These are phyloP conservation scores for Halocynthia aurantium DNA, from an alignment of 23 tunicate species.

Conservation along the genomic window DNA sequence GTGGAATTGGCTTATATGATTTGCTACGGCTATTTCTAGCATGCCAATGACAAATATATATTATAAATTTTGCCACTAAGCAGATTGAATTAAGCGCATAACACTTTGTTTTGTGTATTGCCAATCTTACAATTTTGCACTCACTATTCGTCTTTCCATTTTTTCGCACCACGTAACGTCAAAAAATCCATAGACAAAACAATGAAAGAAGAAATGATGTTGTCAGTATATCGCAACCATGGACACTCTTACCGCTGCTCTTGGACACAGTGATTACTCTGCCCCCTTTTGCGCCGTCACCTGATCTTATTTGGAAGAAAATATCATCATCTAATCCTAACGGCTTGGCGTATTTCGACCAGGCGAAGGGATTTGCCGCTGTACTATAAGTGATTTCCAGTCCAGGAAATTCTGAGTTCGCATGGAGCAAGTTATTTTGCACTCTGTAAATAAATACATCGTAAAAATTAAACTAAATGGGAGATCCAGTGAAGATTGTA, in stretches of 20 bases:
- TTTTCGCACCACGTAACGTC: constrained; percentile 2
- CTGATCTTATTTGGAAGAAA: constrained; percentile 4
- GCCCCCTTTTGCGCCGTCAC: not conserved
- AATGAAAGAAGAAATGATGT: not conserved
- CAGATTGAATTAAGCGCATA: no score
- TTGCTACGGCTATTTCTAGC: no score
- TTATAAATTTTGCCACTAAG: no score
- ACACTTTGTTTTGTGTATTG: no score
- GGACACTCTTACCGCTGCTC: not conserved
- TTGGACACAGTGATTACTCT: not conserved
- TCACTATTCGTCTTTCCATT: not conserved
- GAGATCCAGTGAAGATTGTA: no score
- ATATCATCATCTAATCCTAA: not conserved
- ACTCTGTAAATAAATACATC: not conserved
- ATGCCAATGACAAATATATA: no score
- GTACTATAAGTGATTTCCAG: constrained; percentile 13
- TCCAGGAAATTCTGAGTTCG: constrained; percentile 20
- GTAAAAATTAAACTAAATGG: no score
- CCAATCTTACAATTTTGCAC: no score
- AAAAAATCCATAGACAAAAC: not conserved
- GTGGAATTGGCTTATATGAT: no score
- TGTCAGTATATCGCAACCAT: not conserved
- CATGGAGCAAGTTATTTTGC: not conserved
- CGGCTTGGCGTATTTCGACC: constrained; percentile 11
- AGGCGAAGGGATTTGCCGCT: not conserved